Conservation (phyloP, 2,888 invertebrate genomes). For the Urechis unicinctus region DNA sequence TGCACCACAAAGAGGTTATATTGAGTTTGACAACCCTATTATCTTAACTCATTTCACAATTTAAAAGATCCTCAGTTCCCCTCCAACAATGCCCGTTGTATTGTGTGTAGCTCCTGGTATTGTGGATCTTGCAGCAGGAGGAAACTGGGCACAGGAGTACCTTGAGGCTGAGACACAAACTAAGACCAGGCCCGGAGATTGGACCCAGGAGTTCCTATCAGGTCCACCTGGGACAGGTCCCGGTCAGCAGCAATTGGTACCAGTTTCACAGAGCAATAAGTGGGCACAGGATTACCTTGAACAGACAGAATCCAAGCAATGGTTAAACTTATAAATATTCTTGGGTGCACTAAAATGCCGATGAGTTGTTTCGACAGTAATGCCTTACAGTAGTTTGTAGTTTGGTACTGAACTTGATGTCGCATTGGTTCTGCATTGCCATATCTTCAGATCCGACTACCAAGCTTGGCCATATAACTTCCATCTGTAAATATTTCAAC, state of each 20-base stretch:
- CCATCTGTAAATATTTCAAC: too few species aligned
- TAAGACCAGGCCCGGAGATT: conserved; percentile 17
- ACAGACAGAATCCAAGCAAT: conserved; percentile 19
- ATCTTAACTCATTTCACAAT: too few species aligned
- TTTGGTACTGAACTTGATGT: too few species aligned
- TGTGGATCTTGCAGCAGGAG: conserved; percentile 41
- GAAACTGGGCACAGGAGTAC: conserved; percentile 46
- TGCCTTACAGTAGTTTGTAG: too few species aligned
- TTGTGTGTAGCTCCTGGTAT: conserved; percentile 45
- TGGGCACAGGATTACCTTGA: conserved; percentile 62
- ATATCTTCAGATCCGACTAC: too few species aligned
- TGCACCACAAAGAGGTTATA: conserved; percentile 38
- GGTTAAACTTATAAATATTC: too few species aligned
- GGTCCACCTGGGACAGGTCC: not conserved
- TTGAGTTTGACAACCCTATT: too few species aligned
- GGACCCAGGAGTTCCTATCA: conserved; percentile 33
- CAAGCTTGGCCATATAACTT: too few species aligned
- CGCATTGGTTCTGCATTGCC: too few species aligned
- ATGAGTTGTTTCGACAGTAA: conserved; percentile 1
- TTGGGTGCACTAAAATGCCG: too few species aligned
- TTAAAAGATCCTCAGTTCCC: too few species aligned
- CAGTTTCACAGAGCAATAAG: conserved; percentile 23
- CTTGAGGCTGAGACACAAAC: conserved; percentile 29
- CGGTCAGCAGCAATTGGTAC: not conserved
- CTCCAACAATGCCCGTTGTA: too few species aligned